Percentiles rank a stretch among this genome's conserved stretches.
Conservation (phyloP, 1,140 invertebrate species). For the Paraescarpia echinospica region DNA sequence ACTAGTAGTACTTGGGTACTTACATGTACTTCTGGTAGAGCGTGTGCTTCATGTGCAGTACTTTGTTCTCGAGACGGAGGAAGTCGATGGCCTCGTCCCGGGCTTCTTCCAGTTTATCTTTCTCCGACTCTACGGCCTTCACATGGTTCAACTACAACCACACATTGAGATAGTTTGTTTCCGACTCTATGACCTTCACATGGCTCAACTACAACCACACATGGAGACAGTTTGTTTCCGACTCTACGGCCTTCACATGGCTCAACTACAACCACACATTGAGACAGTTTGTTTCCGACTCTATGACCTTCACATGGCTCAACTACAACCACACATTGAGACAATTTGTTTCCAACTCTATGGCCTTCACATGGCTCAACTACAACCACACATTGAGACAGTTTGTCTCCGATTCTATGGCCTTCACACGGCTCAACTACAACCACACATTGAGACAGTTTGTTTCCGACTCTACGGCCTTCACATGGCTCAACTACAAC, state of each 20-base stretch:
- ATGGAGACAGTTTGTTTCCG: no score
- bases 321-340: no score
- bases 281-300: no score
- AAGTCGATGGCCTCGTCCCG: slow-evolving; percentile 85
- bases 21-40: slow-evolving; percentile 65
- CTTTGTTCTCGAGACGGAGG: slow-evolving; percentile 77
- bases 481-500: slow-evolving; percentile 74
- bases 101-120: slow-evolving; percentile 79
- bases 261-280: no score
- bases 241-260: no score
- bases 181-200: neutral
- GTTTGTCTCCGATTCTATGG: no score
- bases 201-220: neutral
- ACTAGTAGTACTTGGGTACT: slow-evolving; percentile 32
- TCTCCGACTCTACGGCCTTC: slow-evolving; percentile 87
- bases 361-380: no score
- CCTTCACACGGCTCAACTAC: no score
- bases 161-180: neutral
- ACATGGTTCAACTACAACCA: slow-evolving; percentile 73
- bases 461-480: slow-evolving; percentile 86
- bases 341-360: no score
- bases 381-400: no score
- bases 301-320: no score
- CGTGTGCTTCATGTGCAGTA: slow-evolving; percentile 70
- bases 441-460: slow-evolving; percentile 69